These are phyloP conservation scores for Pseudochromis fuscus DNA, from an alignment of 2,797 vertebrate genomes.

Conservation along the genomic window DNA sequence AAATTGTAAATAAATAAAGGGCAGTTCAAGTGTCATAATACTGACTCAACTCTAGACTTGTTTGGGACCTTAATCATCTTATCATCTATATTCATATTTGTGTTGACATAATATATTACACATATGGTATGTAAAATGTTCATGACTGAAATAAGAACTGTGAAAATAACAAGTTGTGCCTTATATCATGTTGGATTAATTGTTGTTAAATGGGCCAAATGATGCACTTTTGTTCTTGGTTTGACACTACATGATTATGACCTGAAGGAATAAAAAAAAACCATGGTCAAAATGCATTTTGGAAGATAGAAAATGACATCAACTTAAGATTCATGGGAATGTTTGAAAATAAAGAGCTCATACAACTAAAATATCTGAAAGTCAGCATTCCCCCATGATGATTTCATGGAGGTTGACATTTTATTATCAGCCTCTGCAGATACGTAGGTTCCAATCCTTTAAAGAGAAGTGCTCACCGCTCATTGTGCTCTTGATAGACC, in stretches of 20 bases:
- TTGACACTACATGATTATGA: too few relatives aligned
- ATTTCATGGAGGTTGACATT: background rate
- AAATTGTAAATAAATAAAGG: conserved; percentile 1
- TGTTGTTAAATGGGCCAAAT: background rate
- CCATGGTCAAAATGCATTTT: too few relatives aligned
- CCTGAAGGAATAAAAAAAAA: too few relatives aligned
- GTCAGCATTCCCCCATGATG: too few relatives aligned
- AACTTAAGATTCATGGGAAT: too few relatives aligned
- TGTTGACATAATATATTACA: background rate
- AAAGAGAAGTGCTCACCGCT: conserved; percentile 89
- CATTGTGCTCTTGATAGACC: conserved; percentile 98
- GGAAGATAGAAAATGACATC: too few relatives aligned
- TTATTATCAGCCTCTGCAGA: too few relatives aligned
- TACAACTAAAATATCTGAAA: too few relatives aligned
- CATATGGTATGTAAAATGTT: background rate
- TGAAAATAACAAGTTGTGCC: background rate
- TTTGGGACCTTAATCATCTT: background rate
- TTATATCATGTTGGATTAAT: background rate
- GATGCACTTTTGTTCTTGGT: background rate
- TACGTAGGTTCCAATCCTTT: too few relatives aligned
- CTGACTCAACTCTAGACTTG: too few relatives aligned
- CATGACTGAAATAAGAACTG: background rate
- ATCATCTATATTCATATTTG: too few relatives aligned
- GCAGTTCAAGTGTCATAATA: conserved; percentile 6
- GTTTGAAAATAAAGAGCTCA: too few relatives aligned